Base-by-base conservation (phyloP, 2,113 vertebrate species). In the Labrus mixtus region DNA sequence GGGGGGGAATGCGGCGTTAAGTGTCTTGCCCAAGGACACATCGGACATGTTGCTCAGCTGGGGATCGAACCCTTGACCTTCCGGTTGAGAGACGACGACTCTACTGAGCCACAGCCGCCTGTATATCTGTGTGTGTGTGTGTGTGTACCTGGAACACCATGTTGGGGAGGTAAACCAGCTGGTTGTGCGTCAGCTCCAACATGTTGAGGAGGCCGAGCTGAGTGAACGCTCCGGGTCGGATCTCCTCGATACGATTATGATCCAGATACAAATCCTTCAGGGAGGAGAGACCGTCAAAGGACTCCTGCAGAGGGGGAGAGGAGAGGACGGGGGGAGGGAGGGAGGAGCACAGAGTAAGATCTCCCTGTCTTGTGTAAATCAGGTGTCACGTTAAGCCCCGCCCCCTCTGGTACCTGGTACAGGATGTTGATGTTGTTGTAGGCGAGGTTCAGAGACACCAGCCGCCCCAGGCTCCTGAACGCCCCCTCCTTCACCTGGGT, bases 111-210 rank as follows among this genome's bases (percentile, higher is more conserved):
- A n/a, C n/a, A n/a, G n/a, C n/a, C n/a, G n/a, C n/a, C n/a, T n/a
- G n/a, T n/a, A n/a, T n/a, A n/a, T n/a, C n/a, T n/a, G n/a, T n/a
- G n/a, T n/a, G 25, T 17, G 46, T 22, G 10, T 6, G 17, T 41
- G 13, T 6, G 20, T 39, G 8, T 50, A 93, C 92, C 91, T 93
- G 97, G 90, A 99, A 98, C 56, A 95, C 94, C 96, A 99, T 95
- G 90, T 97, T 94, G 0, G 97, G 97, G 78, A 99, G 91, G 76
- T 97, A 98, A 69, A 98, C 97, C 62, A 99, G 91, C 66, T 95
- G 94, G 39, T 98, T 98, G 16, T 93, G 92, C 12, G 92, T 95
- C 68, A 99, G 87, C 58, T 94, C 92, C 0, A 99, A 92, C 56
- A 95, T 89, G 75, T 91, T 94, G 78, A 99, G 95, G 36, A 95